These are phyloP conservation scores for Argopecten irradians DNA, from an alignment of 1,140 invertebrate genomes.

Conservation along the genomic window DNA sequence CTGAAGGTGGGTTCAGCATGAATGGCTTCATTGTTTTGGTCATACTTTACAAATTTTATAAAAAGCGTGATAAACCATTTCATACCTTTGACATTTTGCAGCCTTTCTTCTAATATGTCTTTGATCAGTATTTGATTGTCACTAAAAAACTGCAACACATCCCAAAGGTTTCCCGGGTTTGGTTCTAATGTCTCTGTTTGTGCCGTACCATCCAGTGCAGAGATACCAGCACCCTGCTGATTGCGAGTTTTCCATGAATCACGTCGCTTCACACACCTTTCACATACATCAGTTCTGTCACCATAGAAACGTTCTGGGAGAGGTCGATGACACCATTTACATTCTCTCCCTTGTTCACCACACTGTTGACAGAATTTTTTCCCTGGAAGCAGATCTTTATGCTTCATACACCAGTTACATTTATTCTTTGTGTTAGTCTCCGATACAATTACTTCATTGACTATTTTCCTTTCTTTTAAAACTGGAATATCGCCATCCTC, in stretches of 20 bases:
- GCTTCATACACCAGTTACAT: too few relatives aligned
- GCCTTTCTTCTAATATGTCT: not conserved
- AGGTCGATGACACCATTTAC: too few relatives aligned
- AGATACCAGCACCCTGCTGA: not conserved
- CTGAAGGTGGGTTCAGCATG: conserved; percentile 40
- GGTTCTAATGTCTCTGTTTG: conserved; percentile 23
- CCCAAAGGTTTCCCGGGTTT: conserved; percentile 39
- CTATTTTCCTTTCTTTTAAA: not conserved
- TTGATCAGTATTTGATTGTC: too few relatives aligned
- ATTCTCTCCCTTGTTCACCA: too few relatives aligned
- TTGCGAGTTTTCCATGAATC: too few relatives aligned
- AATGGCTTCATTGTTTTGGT: conserved; percentile 36
- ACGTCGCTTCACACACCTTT: too few relatives aligned
- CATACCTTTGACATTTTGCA: conserved; percentile 25
- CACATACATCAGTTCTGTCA: too few relatives aligned
- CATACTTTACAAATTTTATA: conserved; percentile 39
- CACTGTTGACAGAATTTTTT: too few relatives aligned
- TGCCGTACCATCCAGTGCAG: conserved; percentile 19
- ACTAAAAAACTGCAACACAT: conserved; percentile 34
- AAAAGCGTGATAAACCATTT: conserved; percentile 39
- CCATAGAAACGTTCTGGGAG: too few relatives aligned
- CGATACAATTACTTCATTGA: too few relatives aligned
- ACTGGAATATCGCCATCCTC: not conserved
- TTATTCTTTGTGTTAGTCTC: too few relatives aligned
- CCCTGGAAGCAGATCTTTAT: too few relatives aligned